These are phyloP conservation scores for Xerus inauris DNA, from an alignment of 2,113 vertebrate genomes.

Conservation along the genomic window DNA sequence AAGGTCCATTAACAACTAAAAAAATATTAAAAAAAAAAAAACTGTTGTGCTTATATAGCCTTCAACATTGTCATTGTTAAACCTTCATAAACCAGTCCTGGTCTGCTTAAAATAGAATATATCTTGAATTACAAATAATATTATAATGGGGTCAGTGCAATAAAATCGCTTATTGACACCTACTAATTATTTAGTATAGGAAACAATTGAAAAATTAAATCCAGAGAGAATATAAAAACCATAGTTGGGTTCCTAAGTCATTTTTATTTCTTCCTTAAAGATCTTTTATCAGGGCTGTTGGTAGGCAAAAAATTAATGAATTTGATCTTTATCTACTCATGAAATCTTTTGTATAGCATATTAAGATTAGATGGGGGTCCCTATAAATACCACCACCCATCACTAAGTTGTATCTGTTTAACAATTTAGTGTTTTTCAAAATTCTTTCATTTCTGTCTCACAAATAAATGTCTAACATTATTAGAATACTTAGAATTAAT, in stretches of 20 bases:
- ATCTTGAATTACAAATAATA: slow-evolving; percentile 7
- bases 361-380: neutral
- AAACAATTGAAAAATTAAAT: slow-evolving; percentile 43
- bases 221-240: slow-evolving; percentile 8
- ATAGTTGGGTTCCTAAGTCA: neutral
- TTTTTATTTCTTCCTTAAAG: neutral
- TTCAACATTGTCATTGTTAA: neutral
- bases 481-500: slow-evolving; percentile 18
- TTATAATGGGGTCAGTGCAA: neutral
- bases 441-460: neutral
- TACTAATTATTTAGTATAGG: neutral
- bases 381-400: neutral
- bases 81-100: neutral
- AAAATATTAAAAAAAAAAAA: too few relatives aligned
- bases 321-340: neutral
- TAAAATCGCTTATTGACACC: slow-evolving; percentile 15
- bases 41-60: neutral
- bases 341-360: neutral
- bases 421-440: slow-evolving; percentile 22
- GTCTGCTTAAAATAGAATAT: neutral
- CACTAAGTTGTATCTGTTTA: slow-evolving; percentile 10
- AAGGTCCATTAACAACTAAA: too few relatives aligned
- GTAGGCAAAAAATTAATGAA: neutral
- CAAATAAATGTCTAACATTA: neutral
- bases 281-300: neutral